These are phyloP conservation scores for Crepidodera aurea DNA, from an alignment of 2,888 invertebrate species.

Conservation along the genomic window DNA sequence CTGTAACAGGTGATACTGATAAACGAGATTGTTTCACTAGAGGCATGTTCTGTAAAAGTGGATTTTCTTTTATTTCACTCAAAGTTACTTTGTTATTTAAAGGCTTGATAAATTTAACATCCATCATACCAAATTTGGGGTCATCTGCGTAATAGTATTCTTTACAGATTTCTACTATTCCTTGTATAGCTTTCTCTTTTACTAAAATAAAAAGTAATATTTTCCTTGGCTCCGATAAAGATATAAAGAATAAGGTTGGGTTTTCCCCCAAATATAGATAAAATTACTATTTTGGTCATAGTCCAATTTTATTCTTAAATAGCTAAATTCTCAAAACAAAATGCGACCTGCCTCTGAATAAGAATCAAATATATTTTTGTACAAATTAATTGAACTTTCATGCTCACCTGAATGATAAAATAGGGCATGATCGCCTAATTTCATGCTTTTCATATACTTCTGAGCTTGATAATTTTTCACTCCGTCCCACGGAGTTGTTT, in stretches of 20 bases:
- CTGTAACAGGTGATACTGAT: constrained; percentile 7
- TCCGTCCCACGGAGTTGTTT: constrained; percentile 6
- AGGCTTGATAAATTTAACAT: constrained; percentile 2
- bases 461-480: constrained; percentile 13
- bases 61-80: constrained; percentile 2
- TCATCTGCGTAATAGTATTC: constrained; percentile 9
- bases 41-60: constrained; percentile 5
- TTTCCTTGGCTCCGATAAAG: too few species aligned
- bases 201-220: constrained; percentile 1
- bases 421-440: constrained; percentile 3
- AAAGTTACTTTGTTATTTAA: constrained; percentile 5
- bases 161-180: constrained; percentile 8
- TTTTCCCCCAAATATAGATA: too few species aligned
- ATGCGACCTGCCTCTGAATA: too few species aligned
- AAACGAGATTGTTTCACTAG: constrained; percentile 6
- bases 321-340: too few species aligned
- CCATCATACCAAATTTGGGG: constrained; percentile 12
- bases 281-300: too few species aligned
- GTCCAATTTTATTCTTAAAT: too few species aligned
- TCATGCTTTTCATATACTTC: constrained; percentile 9
- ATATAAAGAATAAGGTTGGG: too few species aligned
- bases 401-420: constrained; percentile 11
- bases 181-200: constrained; percentile 1
- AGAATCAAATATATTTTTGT: too few species aligned
- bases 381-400: too few species aligned